Evolutionary conservation across 2,797 vertebrate species (phyloP), one percentile per base, ranked within the genome.

Genomic region (Silurus lanzhouensis): DNA sequence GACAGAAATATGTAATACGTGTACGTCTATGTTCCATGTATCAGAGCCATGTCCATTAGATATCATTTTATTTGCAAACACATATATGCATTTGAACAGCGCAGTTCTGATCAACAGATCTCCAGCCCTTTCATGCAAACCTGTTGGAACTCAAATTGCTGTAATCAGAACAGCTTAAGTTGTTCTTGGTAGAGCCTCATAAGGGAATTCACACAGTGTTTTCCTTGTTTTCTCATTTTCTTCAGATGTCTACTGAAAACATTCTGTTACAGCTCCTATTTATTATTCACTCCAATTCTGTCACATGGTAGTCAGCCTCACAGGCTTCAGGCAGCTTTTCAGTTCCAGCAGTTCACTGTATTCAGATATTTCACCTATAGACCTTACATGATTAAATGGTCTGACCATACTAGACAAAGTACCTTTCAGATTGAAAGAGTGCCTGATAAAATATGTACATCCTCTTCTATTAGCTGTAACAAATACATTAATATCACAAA

Each of bases 291-390:
- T 57, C n/a, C 31, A 6, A 64, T 74, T 83, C 76, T 46, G 84
- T 92, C 91, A 94, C 92, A 93, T 93, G 91, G 2, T 68, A 17
- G 84, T 88, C 83, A 86, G 61, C 38, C 38, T 76, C 31, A 55
- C 72, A 83, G 57, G 71, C 83, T 84, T 58, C 57, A 22, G 89
- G 89, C 76, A 83, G 38, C 58, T 25, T 64, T 79, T 79, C 38
- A 17, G 38, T n/a, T 79, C 13, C 20, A 17, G 31, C 38, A 63
- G 77, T 46, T 79, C 38, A 46, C 38, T n/a, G 38, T 48, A 38
- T 63, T 15, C 13, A 64, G 7, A 79, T 64, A 17, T 46, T 64
- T 79, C 38, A 64, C 60, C 22, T 79, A 79, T 46, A 79, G 19
- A 63, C 38, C 60, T 79, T 81, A 52, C 63, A 67, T 9, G 63